Conservation (phyloP, 2,888 invertebrate species). For the Stenurella melanura region DNA sequence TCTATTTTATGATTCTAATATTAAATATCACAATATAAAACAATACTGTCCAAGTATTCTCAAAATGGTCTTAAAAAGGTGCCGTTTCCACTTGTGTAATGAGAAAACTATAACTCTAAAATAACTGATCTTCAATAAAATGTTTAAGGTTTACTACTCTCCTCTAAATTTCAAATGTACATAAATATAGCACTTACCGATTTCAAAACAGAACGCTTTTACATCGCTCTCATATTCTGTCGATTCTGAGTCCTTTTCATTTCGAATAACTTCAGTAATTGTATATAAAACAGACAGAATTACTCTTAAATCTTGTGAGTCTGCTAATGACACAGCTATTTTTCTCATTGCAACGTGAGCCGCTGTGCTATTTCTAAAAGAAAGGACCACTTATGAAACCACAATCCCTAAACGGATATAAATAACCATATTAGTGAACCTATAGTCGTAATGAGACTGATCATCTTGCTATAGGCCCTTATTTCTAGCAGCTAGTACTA, state of each 20-base stretch:
- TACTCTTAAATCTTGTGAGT: constrained; percentile 93
- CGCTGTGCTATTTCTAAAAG: constrained; percentile 78
- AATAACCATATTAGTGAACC: too few species aligned
- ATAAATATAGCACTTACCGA: constrained; percentile 64
- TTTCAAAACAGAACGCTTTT: constrained; percentile 77
- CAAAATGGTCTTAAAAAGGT: too few species aligned
- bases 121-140: too few species aligned
- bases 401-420: constrained; percentile 9
- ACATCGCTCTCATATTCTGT: constrained; percentile 73
- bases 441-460: too few species aligned
- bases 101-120: too few species aligned
- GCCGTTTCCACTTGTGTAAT: too few species aligned
- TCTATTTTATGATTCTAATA: too few species aligned
- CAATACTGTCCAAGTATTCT: too few species aligned
- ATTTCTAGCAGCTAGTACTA: too few species aligned
- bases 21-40: too few species aligned
- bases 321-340: constrained; percentile 88
- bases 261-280: constrained; percentile 94
- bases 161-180: not conserved
- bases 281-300: constrained; percentile 95
- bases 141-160: too few species aligned
- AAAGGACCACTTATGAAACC: not conserved
- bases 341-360: constrained; percentile 84
- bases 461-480: too few species aligned
- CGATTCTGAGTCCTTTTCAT: constrained; percentile 76